These are phyloP conservation scores for Grus americana DNA, from an alignment of 2,113 vertebrate species.

Conservation along the genomic window DNA sequence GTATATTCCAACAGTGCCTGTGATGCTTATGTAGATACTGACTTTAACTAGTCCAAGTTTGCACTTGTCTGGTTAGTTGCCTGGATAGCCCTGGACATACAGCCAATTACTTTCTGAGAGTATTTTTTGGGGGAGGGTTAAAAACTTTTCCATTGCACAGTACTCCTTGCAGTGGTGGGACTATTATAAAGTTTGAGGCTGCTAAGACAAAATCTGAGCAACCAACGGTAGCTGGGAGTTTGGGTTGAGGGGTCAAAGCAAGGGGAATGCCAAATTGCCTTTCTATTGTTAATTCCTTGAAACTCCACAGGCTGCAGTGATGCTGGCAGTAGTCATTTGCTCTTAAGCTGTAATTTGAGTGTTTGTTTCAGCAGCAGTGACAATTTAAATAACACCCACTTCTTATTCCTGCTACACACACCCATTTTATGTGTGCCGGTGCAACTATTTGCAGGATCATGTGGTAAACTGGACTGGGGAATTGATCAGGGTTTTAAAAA, in stretches of 20 bases:
- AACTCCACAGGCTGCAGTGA: background rate
- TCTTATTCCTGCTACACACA: background rate
- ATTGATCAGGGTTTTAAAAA: background rate
- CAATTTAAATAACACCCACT: slow-evolving; percentile 32
- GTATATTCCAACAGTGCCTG: rapidly evolving
- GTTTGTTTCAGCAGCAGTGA: slow-evolving; percentile 20
- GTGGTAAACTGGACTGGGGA: background rate
- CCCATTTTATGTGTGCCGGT: background rate
- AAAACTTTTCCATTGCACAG: rapidly evolving
- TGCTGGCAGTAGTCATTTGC: slow-evolving; percentile 8
- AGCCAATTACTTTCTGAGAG: background rate
- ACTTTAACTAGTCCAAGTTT: background rate
- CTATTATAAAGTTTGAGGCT: background rate
- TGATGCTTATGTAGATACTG: rapidly evolving
- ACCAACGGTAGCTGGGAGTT: background rate
- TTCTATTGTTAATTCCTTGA: background rate
- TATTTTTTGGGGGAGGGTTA: background rate
- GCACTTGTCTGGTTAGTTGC: no score
- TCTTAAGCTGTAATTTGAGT: slow-evolving; percentile 41
- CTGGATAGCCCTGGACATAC: rapidly evolving
- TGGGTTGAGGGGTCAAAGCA: background rate
- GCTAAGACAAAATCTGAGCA: background rate
- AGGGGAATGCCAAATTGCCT: background rate
- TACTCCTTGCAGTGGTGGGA: background rate
- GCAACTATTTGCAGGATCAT: background rate